Percentiles rank a stretch among this genome's conserved stretches.
Conservation (phyloP, 2,888 invertebrate genomes). For the Metalampra italica region DNA sequence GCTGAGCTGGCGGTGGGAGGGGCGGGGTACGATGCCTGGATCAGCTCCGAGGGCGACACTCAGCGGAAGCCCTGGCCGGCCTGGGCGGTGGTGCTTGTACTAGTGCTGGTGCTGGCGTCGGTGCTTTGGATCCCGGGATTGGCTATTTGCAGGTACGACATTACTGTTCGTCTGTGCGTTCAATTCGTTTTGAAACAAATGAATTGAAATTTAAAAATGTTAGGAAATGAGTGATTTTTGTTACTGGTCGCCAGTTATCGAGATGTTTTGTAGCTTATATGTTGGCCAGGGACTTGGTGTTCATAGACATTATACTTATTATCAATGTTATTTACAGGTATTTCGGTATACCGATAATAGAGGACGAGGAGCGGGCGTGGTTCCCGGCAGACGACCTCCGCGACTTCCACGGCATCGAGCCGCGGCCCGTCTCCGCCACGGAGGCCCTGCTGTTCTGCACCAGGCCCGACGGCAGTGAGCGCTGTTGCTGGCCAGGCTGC, state of each 20-base stretch:
- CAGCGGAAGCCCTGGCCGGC: conserved; percentile 90
- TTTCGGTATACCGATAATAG: conserved; percentile 88
- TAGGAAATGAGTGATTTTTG: too few relatives aligned
- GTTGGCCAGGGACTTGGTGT: too few relatives aligned
- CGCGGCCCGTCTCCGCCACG: conserved; percentile 82
- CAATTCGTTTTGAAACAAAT: too few relatives aligned
- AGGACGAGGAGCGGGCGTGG: conserved; percentile 95
- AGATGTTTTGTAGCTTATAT: neutral
- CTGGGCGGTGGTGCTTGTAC: conserved; percentile 89
- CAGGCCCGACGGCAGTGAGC: conserved; percentile 88
- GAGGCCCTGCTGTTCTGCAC: conserved; percentile 92
- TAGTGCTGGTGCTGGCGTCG: conserved; percentile 86
- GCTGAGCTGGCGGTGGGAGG: conserved; percentile 88
- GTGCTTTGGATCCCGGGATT: conserved; percentile 93
- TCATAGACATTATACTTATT: too few relatives aligned
- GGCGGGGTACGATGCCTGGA: conserved; percentile 90
- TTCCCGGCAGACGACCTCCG: conserved; percentile 92
- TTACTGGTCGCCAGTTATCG: neutral
- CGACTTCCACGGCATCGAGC: conserved; percentile 93
- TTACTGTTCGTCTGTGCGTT: too few relatives aligned
- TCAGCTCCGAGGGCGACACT: conserved; percentile 83
- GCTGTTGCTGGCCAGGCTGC: conserved; percentile 85
- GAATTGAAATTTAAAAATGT: too few relatives aligned
- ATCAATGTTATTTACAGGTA: conserved; percentile 82
- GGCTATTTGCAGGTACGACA: conserved; percentile 85